Conservation (phyloP, 2,797 vertebrate species). For the Sebastes paucispinis region DNA sequence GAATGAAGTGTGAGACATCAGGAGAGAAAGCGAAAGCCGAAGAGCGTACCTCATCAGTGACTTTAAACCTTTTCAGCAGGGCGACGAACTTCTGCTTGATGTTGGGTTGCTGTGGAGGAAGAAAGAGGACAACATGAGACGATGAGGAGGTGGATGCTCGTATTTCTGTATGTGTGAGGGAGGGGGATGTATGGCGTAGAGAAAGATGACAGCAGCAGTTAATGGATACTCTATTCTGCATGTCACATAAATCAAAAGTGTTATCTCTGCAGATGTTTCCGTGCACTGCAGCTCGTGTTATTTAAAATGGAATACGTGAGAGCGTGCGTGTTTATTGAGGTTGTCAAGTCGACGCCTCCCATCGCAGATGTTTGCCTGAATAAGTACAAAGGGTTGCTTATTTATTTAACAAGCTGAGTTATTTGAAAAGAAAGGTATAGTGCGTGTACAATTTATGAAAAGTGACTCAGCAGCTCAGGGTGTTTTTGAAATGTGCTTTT, state of each 20-base stretch:
- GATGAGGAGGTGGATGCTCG: background rate
- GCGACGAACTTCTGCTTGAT: constrained; percentile 99
- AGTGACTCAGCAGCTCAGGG: background rate
- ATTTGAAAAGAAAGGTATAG: background rate
- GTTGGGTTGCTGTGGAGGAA: constrained; percentile 88
- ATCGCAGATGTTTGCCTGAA: background rate
- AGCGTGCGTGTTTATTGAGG: background rate
- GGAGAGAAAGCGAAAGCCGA: background rate
- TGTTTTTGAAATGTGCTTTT: background rate
- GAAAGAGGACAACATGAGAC: background rate
- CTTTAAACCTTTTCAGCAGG: constrained; percentile 94
- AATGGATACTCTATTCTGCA: constrained; percentile 23
- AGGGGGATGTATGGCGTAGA: background rate
- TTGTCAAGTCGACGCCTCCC: background rate
- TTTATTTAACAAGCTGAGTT: background rate
- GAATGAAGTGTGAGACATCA: background rate
- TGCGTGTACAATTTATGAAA: background rate
- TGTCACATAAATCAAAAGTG: background rate
- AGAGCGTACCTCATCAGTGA: constrained; percentile 91
- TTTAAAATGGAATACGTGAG: background rate
- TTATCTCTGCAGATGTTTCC: background rate
- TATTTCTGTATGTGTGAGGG: background rate
- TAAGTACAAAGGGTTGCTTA: constrained; percentile 3
- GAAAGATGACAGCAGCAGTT: constrained; percentile 19
- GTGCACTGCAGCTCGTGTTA: background rate